Base-by-base conservation (phyloP, 2,797 vertebrate genomes). In the Acanthurus tractus region DNA sequence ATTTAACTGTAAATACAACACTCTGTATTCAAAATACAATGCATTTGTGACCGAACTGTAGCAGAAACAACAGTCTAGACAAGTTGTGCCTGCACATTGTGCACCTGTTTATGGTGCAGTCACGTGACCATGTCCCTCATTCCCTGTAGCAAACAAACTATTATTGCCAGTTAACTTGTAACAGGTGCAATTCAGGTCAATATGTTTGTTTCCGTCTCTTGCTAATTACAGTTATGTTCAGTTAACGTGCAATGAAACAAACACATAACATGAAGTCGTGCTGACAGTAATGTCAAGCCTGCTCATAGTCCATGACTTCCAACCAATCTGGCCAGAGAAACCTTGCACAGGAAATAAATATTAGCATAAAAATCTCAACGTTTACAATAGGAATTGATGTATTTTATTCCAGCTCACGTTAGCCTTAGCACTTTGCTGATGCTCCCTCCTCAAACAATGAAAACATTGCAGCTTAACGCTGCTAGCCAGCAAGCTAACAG, bases 401-500 rank as follows among this genome's bases (percentile, higher is more conserved):
- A 46, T 50, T 55, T 23, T 48, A 61, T 56, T 18, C 15, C 42
- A 34, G 83, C 82, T 77, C 83, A 78, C 62, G 61, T 74, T 86
- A 87, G 78, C 85, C 6, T 29, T 86, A 86, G 78, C 82, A 57
- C 55, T 61, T 61, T 62, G 25, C 63, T 62, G 78, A 63, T 54
- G 70, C 74, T 76, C 70, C 63, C 64, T 76, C 25, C 63, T 63
- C 56, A 71, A 83, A 90, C 90, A 93, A 90, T 88, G 82, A 85
- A 76, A 40, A 66, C 61, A 62, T 54, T 81, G 58, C 70, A 78
- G 78, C 18, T 53, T 58, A 23, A 56, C 66, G 86, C 78, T 64
- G 66, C 65, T 90, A 91, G 92, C 89, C 34, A 56, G 36, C 56
- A 18, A 56, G 88, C 89, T 91, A 93, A 79, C 78, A 44, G 70